These are phyloP conservation scores for Neopelma chrysocephalum DNA, from an alignment of 2,797 vertebrate genomes.

Conservation along the genomic window DNA sequence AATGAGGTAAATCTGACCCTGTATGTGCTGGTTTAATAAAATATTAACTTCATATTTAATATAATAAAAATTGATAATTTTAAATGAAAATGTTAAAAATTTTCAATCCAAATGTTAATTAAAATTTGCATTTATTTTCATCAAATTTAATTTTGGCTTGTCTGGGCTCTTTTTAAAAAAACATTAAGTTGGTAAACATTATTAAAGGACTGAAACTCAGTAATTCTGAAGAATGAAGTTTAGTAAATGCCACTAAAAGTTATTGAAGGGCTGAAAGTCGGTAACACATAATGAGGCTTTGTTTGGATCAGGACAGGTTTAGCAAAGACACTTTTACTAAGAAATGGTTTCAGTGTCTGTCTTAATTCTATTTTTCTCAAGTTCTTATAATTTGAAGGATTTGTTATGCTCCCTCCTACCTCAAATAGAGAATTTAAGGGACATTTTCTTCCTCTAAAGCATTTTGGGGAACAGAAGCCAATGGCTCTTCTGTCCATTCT, in stretches of 20 bases:
- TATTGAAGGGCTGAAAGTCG: background rate
- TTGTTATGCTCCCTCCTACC: background rate
- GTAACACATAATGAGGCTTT: background rate
- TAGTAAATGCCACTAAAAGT: background rate
- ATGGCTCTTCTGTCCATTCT: background rate
- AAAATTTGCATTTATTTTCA: background rate
- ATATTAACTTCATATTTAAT: background rate
- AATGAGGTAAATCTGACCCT: background rate
- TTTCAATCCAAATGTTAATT: background rate
- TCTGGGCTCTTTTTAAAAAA: background rate
- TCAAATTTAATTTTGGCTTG: background rate
- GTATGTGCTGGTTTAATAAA: background rate
- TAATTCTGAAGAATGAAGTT: background rate
- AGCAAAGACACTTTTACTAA: background rate
- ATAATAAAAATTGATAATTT: background rate
- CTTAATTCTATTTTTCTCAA: background rate
- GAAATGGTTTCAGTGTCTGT: background rate
- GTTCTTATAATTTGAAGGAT: background rate
- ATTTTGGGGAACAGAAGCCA: background rate
- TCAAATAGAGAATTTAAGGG: background rate
- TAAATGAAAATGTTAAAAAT: background rate
- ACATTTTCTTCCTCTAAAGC: background rate
- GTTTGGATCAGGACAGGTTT: background rate
- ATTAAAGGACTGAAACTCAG: background rate
- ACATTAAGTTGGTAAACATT: background rate